Evolutionary conservation across 1,140 invertebrate species (phyloP).

Genomic region (Penaeus chinensis): DNA sequence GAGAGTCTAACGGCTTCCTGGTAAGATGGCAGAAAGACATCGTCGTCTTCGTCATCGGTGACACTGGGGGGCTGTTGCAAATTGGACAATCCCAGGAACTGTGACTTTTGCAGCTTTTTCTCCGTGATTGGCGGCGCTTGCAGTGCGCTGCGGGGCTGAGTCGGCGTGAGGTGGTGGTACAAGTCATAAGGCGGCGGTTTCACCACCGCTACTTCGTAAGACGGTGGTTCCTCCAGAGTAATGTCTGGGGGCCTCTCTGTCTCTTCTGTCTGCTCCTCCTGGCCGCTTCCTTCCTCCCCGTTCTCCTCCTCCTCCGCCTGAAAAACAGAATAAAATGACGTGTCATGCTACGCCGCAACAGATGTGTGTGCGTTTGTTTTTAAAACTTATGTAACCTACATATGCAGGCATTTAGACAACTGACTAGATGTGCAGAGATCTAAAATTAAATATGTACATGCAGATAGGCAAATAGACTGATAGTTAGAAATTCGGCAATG

Average conservation of each 20-base stretch:
- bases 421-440: neutral
- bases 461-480: neutral
- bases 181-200: too few species aligned
- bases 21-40: conserved; percentile 42
- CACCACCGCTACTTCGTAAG: too few species aligned
- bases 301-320: conserved; percentile 4
- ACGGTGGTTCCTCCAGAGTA: too few species aligned
- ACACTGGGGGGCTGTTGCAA: neutral
- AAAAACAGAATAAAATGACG: neutral
- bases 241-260: too few species aligned
- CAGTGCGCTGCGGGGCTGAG: too few species aligned
- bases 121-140: neutral
- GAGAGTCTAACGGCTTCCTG: conserved; percentile 43
- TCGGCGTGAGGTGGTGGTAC: too few species aligned
- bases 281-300: neutral
- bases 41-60: conserved; percentile 14
- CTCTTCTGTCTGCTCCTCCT: neutral
- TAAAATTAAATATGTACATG: too few species aligned
- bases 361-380: too few species aligned
- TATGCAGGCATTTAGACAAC: neutral
- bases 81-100: neutral
- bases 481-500: neutral
- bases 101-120: neutral
- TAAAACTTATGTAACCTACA: neutral
- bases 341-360: too few species aligned